Percentiles rank a stretch among this genome's conserved stretches.
phyloP scores from a whole-genome alignment of 1,140 invertebrate genomes.

The Triops longicaudatus region DNA sequence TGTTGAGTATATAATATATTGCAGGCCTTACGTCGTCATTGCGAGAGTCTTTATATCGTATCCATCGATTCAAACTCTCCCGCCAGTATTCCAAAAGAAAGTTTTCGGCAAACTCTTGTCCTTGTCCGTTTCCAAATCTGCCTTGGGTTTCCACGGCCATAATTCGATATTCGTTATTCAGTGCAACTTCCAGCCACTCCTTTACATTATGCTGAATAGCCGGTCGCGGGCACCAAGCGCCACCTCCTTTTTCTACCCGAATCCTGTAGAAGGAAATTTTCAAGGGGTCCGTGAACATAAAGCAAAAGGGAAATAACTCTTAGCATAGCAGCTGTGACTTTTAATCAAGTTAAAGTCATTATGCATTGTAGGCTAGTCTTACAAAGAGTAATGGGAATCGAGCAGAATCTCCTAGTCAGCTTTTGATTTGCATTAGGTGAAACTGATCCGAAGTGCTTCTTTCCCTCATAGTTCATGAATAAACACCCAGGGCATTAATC shows the following conservation, averaged over 20 bases:
- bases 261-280: constrained; percentile 53
- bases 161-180: constrained; percentile 65
- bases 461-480: neutral
- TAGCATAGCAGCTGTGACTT: neutral
- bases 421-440: neutral
- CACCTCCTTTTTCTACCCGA: constrained; percentile 73
- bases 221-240: constrained; percentile 85
- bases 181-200: constrained; percentile 79
- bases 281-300: neutral
- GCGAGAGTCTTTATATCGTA: constrained; percentile 64
- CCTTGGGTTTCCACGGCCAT: constrained; percentile 84
- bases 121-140: constrained; percentile 83
- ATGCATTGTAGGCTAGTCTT: neutral
- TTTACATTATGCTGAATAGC: constrained; percentile 61
- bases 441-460: neutral
- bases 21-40: constrained; percentile 53
- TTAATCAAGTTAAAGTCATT: constrained; percentile 20
- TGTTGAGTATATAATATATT: constrained; percentile 28
- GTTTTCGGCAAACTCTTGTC: constrained; percentile 74
- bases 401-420: neutral
- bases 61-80: constrained; percentile 56
- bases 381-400: neutral
- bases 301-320: constrained; percentile 9
- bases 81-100: constrained; percentile 82
- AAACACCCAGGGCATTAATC: neutral